Evolutionary conservation across 1,140 invertebrate genomes (phyloP).

Genomic region (Bombus confusus): DNA sequence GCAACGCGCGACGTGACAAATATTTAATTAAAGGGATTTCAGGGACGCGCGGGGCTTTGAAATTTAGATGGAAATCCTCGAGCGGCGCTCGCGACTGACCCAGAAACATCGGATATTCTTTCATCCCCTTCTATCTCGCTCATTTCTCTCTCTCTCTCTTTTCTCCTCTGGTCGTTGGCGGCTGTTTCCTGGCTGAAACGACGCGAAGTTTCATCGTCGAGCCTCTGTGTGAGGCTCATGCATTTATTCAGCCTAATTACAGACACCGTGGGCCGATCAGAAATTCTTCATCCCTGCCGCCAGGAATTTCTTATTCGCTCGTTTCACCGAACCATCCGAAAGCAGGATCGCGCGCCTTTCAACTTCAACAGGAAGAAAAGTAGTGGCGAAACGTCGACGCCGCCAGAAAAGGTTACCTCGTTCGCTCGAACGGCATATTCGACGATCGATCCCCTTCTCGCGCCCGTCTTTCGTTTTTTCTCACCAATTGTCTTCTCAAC

Average conservation of each 20-base stretch:
- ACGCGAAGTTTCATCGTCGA: conserved; percentile 46
- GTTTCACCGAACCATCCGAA: neutral
- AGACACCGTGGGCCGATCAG: conserved; percentile 35
- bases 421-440: neutral
- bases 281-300: conserved; percentile 32
- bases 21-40: conserved; percentile 55
- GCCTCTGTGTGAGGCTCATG: conserved; percentile 53
- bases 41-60: conserved; percentile 22
- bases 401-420: neutral
- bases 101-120: conserved; percentile 46
- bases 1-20: conserved; percentile 13
- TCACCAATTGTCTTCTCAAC: neutral
- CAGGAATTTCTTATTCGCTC: neutral
- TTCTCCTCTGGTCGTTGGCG: neutral
- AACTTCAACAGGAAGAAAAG: neutral
- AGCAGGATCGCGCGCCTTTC: too few species aligned
- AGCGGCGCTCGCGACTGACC: conserved; percentile 23
- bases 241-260: conserved; percentile 70
- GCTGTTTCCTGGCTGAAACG: conserved; percentile 8
- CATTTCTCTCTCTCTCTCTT: neutral
- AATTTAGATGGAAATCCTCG: conserved; percentile 53
- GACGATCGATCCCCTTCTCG: neutral
- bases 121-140: neutral
- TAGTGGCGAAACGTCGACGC: neutral
- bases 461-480: too few species aligned